phyloP scores from a whole-genome alignment of 2,888 invertebrate genomes.

The Diaphora mendica region DNA sequence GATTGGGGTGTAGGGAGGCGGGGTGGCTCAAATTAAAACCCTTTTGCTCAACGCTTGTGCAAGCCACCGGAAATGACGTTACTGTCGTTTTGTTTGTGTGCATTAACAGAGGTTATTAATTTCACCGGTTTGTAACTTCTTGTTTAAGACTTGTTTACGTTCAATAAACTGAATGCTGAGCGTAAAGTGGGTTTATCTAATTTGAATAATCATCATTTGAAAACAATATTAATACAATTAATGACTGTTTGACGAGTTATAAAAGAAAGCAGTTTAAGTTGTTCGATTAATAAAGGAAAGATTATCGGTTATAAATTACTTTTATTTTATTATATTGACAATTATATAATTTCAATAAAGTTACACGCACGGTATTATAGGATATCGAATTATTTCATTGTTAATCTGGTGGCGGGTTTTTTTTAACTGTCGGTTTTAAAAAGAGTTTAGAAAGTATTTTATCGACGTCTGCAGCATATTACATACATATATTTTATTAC shows the following conservation, averaged over 20 bases:
- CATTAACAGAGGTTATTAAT: neutral
- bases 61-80: neutral
- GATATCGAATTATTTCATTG: neutral
- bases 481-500: neutral
- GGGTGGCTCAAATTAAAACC: neutral
- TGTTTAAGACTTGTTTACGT: neutral
- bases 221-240: neutral
- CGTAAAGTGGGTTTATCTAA: neutral
- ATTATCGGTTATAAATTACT: no score
- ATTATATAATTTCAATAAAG: neutral
- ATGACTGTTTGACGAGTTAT: neutral
- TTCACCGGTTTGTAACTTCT: neutral
- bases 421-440: neutral
- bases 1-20: conserved; percentile 1
- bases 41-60: neutral
- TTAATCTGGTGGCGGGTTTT: no score
- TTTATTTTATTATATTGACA: no score
- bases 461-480: neutral
- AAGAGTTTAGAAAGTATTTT: neutral
- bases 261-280: no score
- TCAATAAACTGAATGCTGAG: neutral
- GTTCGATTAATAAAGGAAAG: no score
- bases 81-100: neutral
- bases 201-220: neutral
- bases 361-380: neutral